phyloP scores from a whole-genome alignment of 2,113 vertebrate species.

The Stictonetta naevosa region DNA sequence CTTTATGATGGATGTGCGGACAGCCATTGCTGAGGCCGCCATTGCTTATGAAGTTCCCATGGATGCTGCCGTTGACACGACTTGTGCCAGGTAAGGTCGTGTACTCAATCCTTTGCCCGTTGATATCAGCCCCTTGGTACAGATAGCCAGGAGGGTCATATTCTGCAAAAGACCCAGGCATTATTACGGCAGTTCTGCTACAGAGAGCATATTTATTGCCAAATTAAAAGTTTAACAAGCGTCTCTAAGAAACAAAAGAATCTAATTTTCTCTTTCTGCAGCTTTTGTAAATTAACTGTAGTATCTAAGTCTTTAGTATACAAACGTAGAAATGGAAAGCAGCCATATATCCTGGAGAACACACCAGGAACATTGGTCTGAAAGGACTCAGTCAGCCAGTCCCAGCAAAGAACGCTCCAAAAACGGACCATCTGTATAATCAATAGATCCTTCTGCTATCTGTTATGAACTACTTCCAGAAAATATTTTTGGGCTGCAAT shows the following conservation, averaged over 20 bases:
- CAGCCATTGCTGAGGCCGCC: conserved; percentile 81
- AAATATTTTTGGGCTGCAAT: background rate
- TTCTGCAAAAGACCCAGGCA: conserved; percentile 75
- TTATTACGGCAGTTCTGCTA: background rate
- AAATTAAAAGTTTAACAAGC: accelerated
- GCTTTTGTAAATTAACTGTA: background rate
- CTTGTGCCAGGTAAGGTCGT: conserved; percentile 79
- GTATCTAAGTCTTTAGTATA: background rate
- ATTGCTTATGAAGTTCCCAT: conserved; percentile 77
- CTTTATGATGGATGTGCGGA: conserved; percentile 87
- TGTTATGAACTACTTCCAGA: background rate
- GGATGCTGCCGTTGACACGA: conserved; percentile 81
- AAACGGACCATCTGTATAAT: background rate
- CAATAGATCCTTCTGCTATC: background rate
- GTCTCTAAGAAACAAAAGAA: background rate
- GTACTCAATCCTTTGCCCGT: conserved; percentile 87
- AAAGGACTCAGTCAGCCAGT: background rate
- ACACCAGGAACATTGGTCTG: background rate
- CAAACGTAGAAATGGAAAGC: background rate
- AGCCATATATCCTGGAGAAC: background rate
- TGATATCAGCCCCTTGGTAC: conserved; percentile 87
- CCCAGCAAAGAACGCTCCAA: background rate
- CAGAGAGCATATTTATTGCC: background rate
- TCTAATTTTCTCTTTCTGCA: background rate
- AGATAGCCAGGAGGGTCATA: conserved; percentile 91